These are phyloP conservation scores for Sarcophilus harrisii DNA, from an alignment of 2,797 vertebrate genomes.

Conservation along the genomic window DNA sequence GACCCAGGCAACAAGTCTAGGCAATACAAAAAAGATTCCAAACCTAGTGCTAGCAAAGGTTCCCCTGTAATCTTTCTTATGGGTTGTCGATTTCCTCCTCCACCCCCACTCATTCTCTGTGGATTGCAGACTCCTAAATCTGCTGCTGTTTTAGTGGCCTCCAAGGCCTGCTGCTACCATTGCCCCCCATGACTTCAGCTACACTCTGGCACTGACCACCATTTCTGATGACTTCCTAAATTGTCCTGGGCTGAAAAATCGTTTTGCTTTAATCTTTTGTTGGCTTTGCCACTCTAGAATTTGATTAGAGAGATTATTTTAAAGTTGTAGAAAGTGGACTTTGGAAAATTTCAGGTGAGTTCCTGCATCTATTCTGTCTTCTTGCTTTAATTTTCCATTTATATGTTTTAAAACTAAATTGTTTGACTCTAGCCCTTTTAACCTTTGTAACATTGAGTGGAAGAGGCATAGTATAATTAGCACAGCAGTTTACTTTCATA, in stretches of 20 bases:
- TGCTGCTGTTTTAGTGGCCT: not conserved
- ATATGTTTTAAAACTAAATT: not conserved
- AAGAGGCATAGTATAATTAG: not conserved
- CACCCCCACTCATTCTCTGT: not conserved
- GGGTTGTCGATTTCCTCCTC: not conserved
- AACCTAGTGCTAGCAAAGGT: not conserved
- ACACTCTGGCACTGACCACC: not conserved
- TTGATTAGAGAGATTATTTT: not conserved
- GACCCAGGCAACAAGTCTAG: not conserved
- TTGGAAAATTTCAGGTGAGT: not conserved
- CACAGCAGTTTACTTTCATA: not conserved
- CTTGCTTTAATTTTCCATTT: not conserved
- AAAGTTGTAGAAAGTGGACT: not conserved
- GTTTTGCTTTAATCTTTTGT: not conserved
- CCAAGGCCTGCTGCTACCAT: not conserved
- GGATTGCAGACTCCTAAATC: not conserved
- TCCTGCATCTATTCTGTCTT: not conserved
- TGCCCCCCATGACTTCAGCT: not conserved
- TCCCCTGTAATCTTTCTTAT: not conserved
- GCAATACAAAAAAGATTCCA: not conserved
- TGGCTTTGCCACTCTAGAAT: not conserved
- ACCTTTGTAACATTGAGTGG: not conserved
- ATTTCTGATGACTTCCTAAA: not conserved
- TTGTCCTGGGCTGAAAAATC: not conserved
- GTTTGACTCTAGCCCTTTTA: not conserved